Base-by-base conservation (phyloP, 23 tunicate genomes). In the Oikopleura dioica region DNA sequence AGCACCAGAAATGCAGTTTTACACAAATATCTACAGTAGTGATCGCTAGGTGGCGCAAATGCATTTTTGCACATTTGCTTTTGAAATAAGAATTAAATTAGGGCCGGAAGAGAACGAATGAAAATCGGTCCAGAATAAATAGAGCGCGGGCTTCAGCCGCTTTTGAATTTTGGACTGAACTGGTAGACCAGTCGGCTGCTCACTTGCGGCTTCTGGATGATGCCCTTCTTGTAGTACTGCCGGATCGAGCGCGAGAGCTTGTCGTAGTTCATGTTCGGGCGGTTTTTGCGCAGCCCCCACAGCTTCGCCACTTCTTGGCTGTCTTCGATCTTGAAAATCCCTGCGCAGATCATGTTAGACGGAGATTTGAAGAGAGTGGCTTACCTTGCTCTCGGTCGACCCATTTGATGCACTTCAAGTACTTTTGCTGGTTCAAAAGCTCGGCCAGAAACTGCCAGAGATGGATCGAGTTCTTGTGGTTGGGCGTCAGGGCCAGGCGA, bases 241-340 rank as follows among this genome's bases (percentile, higher is more conserved):
- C 85, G 63, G 36, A 82, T 82, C 50, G 79, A 72, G 68, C 85
- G 79, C 44, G 82, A 79, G 29, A 82, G 82, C 69, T 82, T 82
- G 68, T 82, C 85, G 68, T 82, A 82, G 38, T 82, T 82, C 85
- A 82, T 82, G 23, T 81, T 81, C 26, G 85, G 85, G 1, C 85
- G 78, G 38, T 82, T 82, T 69, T 82, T 82, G 34, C 85, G 63
- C 16, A 82, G 81, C 23, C 85, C 85, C 85, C 85, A 82, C 68
- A 82, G 37, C 69, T 81, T 50, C 24, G 85, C 85, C 28, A 82
- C 78, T 63, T 94, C 95, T 16, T 79, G 85, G 1, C 95, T 86
- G 68, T 94, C 99, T 81, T 94, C 99, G 0, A 94, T 94, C 44
- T 91, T 91, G 76, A 91, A 91, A 51, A 89, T 76, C 28, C 96